These are phyloP conservation scores for Drosophila buzzatii DNA, from an alignment of 2,888 invertebrate genomes.

Conservation along the genomic window DNA sequence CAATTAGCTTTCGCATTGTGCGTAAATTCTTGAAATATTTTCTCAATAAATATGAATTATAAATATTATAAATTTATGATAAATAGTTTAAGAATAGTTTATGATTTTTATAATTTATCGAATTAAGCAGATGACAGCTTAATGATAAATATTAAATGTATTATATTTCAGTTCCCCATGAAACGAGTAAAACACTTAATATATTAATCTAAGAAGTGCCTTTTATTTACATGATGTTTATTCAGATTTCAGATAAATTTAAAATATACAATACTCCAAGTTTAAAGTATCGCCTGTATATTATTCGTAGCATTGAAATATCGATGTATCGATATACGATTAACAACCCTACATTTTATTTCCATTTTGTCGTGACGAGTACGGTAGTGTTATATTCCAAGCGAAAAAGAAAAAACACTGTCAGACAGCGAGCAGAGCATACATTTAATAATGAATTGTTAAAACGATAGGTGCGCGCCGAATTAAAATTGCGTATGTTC, in stretches of 20 bases:
- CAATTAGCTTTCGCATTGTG: background rate
- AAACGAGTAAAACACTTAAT: background rate
- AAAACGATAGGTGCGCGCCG: slow-evolving; percentile 74
- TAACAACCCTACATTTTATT: slow-evolving; percentile 50
- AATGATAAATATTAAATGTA: background rate
- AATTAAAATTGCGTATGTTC: slow-evolving; percentile 55
- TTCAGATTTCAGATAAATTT: background rate
- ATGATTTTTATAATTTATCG: background rate
- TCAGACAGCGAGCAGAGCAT: slow-evolving; percentile 70
- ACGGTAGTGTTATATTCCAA: slow-evolving; percentile 72
- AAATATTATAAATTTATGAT: background rate
- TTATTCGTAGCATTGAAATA: slow-evolving; percentile 1
- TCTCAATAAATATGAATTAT: background rate
- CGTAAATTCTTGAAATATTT: background rate
- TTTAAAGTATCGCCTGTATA: slow-evolving; percentile 11
- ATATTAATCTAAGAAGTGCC: too few species aligned
- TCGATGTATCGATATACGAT: slow-evolving; percentile 54
- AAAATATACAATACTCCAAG: background rate
- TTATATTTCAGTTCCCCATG: background rate
- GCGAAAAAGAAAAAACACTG: slow-evolving; percentile 76
- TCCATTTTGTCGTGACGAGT: slow-evolving; percentile 67
- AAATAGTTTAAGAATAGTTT: too few species aligned
- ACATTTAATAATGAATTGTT: slow-evolving; percentile 75
- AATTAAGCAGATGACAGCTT: background rate
- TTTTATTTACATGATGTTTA: background rate